Evolutionary conservation across 2,888 invertebrate species (phyloP).

Genomic region (Germaria angustata): DNA sequence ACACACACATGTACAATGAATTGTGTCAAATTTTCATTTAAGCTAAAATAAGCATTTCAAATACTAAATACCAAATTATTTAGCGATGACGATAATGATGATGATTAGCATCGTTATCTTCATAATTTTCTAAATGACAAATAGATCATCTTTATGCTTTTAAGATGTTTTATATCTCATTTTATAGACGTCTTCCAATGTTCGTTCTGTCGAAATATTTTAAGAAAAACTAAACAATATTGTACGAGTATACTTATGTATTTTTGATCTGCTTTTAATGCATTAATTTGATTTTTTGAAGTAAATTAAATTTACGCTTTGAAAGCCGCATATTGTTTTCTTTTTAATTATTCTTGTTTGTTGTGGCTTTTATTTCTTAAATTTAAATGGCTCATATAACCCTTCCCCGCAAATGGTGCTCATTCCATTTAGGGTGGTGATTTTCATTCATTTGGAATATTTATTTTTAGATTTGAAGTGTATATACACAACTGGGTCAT

Average conservation of each 20-base stretch:
- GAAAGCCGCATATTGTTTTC: conserved; percentile 8
- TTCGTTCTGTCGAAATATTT: neutral
- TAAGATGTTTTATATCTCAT: conserved; percentile 9
- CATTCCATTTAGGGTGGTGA: no score
- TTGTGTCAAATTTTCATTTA: conserved; percentile 51
- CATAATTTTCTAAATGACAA: conserved; percentile 20
- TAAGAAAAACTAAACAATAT: no score
- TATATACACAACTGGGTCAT: no score
- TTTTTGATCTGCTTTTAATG: neutral
- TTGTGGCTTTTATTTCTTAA: no score
- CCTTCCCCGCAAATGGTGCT: no score
- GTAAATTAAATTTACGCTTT: conserved; percentile 21
- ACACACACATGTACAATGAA: neutral
- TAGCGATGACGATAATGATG: conserved; percentile 1
- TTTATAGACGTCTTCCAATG: neutral
- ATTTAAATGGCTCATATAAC: no score
- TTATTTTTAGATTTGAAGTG: no score
- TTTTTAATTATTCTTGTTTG: neutral
- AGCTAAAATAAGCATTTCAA: conserved; percentile 26
- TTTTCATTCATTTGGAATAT: no score
- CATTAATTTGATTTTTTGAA: neutral
- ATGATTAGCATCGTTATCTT: neutral
- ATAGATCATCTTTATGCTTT: conserved; percentile 20
- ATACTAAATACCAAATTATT: conserved; percentile 14
- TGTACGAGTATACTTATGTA: no score